phyloP scores from a whole-genome alignment of 2,113 vertebrate species.

The Speoplatyrhinus poulsoni region DNA sequence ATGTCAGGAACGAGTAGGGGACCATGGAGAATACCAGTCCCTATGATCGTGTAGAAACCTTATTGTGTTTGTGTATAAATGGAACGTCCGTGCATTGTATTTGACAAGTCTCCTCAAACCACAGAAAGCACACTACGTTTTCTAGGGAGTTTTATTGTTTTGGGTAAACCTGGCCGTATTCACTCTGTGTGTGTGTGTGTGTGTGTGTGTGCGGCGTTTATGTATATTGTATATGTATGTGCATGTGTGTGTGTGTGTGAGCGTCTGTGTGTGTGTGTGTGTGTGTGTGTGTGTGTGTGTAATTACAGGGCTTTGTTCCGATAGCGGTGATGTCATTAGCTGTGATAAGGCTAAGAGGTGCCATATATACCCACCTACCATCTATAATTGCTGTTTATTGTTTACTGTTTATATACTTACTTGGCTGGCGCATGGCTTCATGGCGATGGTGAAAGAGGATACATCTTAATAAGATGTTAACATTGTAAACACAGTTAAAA shows the following conservation, averaged over 20 bases:
- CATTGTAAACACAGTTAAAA: no score
- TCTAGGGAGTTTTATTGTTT: no score
- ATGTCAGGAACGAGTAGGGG: no score
- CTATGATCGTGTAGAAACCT: no score
- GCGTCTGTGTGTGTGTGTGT: constrained; percentile 1
- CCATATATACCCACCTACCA: constrained; percentile 15
- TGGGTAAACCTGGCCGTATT: neutral
- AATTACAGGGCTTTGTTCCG: constrained; percentile 65
- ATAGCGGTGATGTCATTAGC: constrained; percentile 71
- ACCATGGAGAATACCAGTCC: no score
- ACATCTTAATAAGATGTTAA: constrained; percentile 11
- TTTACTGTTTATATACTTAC: constrained; percentile 26
- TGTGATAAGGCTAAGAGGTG: constrained; percentile 59
- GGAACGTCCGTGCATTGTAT: no score
- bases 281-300: constrained; percentile 43
- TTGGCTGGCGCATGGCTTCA: no score
- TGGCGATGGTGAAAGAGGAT: constrained; percentile 18
- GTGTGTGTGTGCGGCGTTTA: neutral
- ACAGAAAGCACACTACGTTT: no score
- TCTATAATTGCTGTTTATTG: constrained; percentile 63
- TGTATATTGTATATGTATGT: neutral
- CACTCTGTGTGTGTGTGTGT: constrained; percentile 6
- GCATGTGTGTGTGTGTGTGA: neutral
- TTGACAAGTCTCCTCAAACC: no score
- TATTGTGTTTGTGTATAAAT: no score